A percentile compares a stretch with the other conserved stretches of the same genome.
Evolutionary conservation across 2,888 invertebrate species (phyloP).

Genomic region (Dromius quadrimaculatus): DNA sequence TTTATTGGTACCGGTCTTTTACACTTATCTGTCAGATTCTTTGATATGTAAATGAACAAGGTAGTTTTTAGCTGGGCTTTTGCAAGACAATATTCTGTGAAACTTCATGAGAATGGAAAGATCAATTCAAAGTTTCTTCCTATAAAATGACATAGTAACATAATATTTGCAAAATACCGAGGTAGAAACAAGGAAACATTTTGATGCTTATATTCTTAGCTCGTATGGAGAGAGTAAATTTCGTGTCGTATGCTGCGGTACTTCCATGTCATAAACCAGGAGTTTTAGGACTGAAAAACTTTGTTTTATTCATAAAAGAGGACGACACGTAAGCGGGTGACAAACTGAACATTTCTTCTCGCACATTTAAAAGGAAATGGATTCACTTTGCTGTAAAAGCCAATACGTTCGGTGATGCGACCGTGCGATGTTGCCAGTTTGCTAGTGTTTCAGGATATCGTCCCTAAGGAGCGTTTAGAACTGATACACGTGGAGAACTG

Average conservation of each 20-base stretch:
- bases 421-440: not conserved
- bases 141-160: no score
- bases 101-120: no score
- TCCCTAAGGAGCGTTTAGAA: not conserved
- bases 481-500: not conserved
- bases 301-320: constrained; percentile 48
- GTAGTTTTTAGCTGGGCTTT: no score
- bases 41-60: no score
- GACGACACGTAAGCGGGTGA: constrained; percentile 8
- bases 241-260: constrained; percentile 1
- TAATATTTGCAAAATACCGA: constrained; percentile 4
- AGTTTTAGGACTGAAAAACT: constrained; percentile 33
- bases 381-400: constrained; percentile 43
- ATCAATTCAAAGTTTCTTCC: no score
- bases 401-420: not conserved
- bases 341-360: constrained; percentile 4
- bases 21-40: no score
- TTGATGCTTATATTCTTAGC: not conserved
- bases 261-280: constrained; percentile 40
- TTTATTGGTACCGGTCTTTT: no score
- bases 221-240: not conserved
- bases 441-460: no score
- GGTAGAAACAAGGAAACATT: constrained; percentile 10
- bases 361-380: constrained; percentile 50
- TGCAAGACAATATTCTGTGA: no score